Percentiles rank a stretch among this genome's conserved stretches.
Evolutionary conservation across 1,140 invertebrate species (phyloP).

Genomic region (Galendromus occidentalis): DNA sequence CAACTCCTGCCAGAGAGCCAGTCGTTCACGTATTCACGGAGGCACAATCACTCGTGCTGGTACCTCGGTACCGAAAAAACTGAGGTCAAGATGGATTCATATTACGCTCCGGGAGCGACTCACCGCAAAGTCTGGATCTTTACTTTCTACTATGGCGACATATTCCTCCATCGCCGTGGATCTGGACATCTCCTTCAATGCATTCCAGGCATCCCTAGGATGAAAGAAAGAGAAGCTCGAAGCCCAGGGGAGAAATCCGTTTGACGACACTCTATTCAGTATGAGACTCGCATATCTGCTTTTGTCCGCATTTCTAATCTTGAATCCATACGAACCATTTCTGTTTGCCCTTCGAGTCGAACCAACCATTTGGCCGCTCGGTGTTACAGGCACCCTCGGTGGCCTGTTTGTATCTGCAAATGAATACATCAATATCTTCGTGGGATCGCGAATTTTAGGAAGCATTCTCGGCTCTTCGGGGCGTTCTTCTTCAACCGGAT

Average conservation of each 20-base stretch:
- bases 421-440: too few relatives aligned
- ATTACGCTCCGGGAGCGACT: not conserved
- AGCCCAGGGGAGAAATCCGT: too few relatives aligned
- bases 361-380: not conserved
- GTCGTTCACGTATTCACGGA: not conserved
- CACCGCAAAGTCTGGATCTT: not conserved
- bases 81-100: not conserved
- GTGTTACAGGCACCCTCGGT: not conserved
- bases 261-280: too few relatives aligned
- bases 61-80: too few relatives aligned
- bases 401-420: slow-evolving; percentile 9
- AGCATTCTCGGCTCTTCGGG: too few relatives aligned
- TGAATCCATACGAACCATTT: not conserved
- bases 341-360: not conserved
- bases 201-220: not conserved
- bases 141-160: not conserved
- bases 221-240: too few relatives aligned
- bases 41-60: too few relatives aligned
- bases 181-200: not conserved
- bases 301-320: too few relatives aligned
- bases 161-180: not conserved
- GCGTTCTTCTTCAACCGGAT: too few relatives aligned
- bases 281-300: too few relatives aligned
- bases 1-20: not conserved
- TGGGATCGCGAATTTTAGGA: too few relatives aligned